Conservation (phyloP, 2,797 vertebrate species). For the Sylvia borin region DNA sequence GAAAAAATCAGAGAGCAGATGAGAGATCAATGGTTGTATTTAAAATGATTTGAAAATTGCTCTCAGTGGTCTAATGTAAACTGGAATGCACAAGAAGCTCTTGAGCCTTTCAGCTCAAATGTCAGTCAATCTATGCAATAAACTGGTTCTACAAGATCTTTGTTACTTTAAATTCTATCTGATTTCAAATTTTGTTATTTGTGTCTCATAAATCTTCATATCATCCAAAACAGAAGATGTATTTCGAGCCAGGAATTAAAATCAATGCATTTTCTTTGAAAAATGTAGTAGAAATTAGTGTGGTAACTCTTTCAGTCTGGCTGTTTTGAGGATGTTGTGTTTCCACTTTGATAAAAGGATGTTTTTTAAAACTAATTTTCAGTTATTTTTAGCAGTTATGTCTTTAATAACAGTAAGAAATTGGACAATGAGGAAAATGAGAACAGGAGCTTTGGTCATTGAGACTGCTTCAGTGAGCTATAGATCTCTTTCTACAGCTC, state of each 20-base stretch:
- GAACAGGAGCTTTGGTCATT: background rate
- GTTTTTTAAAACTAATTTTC: background rate
- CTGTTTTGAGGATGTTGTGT: background rate
- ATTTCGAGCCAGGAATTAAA: background rate
- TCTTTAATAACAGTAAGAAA: background rate
- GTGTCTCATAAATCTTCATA: background rate
- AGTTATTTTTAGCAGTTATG: background rate
- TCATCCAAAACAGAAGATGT: background rate
- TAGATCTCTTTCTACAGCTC: background rate
- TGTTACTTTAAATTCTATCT: background rate
- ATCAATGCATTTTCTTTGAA: background rate
- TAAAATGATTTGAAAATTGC: background rate
- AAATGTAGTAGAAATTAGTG: background rate
- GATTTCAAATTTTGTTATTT: background rate
- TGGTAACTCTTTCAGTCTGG: background rate
- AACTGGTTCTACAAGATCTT: background rate
- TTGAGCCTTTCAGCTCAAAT: background rate
- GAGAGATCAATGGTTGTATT: background rate
- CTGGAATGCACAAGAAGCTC: background rate
- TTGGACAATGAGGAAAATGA: background rate
- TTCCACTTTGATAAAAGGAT: background rate
- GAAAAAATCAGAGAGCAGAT: background rate
- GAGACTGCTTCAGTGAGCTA: background rate
- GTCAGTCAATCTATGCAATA: background rate
- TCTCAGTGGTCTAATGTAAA: background rate